Evolutionary conservation across 2,113 vertebrate genomes (phyloP).

Genomic region (Phalacrocorax brasilianus): DNA sequence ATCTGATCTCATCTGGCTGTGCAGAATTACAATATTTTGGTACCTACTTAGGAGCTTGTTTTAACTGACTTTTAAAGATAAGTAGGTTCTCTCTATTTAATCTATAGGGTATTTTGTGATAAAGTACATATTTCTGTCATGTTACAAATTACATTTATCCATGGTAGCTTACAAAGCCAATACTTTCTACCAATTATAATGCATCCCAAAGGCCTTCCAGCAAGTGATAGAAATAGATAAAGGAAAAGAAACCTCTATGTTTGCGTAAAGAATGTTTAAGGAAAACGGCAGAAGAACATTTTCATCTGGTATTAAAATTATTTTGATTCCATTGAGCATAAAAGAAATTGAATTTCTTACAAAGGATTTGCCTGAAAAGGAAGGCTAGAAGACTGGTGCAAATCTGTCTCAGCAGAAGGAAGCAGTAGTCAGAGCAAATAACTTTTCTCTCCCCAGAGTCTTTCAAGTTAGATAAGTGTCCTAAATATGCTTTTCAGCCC

Average conservation of each 20-base stretch:
- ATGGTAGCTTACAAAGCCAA: background rate
- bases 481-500: background rate
- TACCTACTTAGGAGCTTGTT: background rate
- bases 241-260: background rate
- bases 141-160: background rate
- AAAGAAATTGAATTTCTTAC: constrained; percentile 37
- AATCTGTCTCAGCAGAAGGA: constrained; percentile 21
- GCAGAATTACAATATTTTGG: background rate
- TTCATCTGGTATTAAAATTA: background rate
- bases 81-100: background rate
- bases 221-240: background rate
- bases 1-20: background rate
- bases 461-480: background rate
- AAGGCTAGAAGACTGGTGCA: constrained; percentile 13
- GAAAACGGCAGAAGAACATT: background rate
- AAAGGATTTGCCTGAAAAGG: constrained; percentile 24
- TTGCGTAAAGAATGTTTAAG: background rate
- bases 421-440: constrained; percentile 13
- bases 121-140: background rate
- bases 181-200: background rate
- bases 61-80: background rate
- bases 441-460: constrained; percentile 9
- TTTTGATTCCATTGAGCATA: constrained; percentile 26
- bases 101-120: background rate
- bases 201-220: background rate